Evolutionary conservation across 1,140 invertebrate genomes (phyloP), one percentile per base, ranked within the genome.

Genomic region (Bombus cullumanus): DNA sequence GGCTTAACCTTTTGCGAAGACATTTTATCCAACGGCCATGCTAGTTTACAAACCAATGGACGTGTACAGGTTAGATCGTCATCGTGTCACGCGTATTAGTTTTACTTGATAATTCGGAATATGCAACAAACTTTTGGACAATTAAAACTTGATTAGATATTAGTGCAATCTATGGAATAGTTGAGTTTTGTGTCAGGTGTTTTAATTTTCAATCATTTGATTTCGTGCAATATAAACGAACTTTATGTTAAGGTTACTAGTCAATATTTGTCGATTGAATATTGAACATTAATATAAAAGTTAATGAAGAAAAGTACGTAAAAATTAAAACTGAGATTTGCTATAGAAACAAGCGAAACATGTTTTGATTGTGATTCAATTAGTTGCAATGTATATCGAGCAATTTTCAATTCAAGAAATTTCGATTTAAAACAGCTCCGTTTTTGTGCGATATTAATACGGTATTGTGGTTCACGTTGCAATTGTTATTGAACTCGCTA

Each of bases 11-110:
- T 62, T 53, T 22, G 62, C 41, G 68, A 84, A 87, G 83, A 75
- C 79, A 62, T n/a, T 82, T 9, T 78, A n/a, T 59, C 90, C 72
- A 88, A 88, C 80, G 89, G 89, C 8, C 92, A 92, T 68, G 77
- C 87, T 18, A 68, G 66, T 83, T 76, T 81, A n/a, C 76, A 64
- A 34, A 91, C 71, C 62, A 91, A 92, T 77, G 89, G 89, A 37
- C 87, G 88, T 81, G 53, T 87, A 86, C 86, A 88, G 76, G 81
- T 86, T 86, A 80, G 83, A 85, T 85, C 28, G 68, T 85, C 68
- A 79, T 53, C 77, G 1, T 72, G 64, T 78, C 81, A 69, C 64
- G 64, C 74, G 59, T 66, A 68, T 47, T 83, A 37, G 8, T 39
- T 34, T 69, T 57, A 43, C 53, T 37, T 75, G 28, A 43, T 37